Base-by-base conservation (phyloP, 2,797 vertebrate species). In the Clarias laeviceps region DNA sequence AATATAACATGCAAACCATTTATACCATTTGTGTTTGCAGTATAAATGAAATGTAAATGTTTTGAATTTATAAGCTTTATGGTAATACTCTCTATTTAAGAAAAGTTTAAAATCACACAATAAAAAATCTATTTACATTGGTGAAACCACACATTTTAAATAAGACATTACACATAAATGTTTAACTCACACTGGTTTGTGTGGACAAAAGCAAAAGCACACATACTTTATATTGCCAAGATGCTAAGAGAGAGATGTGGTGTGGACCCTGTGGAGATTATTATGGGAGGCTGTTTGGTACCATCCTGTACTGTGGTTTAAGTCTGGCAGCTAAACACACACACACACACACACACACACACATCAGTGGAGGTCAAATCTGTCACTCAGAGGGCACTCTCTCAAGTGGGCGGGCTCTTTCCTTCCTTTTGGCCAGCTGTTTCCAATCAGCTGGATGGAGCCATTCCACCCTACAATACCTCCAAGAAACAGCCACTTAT, bases 351-450 rank as follows among this genome's bases (percentile, higher is more conserved):
- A 45, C 34, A 80, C 65, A 62, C 65, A 40, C 65, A 84, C 78
- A 54, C 56, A 72, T 37, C 4, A 34, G 93, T 90, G 66, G 94
- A 94, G 94, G 95, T 96, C 95, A 95, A 92, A 94, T 90, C 93
- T 94, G 94, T 95, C 94, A 94, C 94, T 94, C 93, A 92, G 93
- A 94, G 94, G 94, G 93, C 94, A 94, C 91, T 88, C 91, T 92
- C 91, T 94, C 93, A 94, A 93, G 94, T 93, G 93, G 93, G 92
- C 93, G 93, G 91, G 92, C 93, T 93, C 91, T 91, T 91, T 93
- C 90, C 92, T 92, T 93, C 90, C 93, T 92, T 93, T 94, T 90
- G 88, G 91, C 93, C 95, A 96, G 94, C 95, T 96, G 95, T 95
- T 96, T 95, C 92, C 93, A 94, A 95, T 95, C 94, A 94, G 93